phyloP scores from a whole-genome alignment of 2,797 vertebrate genomes.

The Rallus crepitans region DNA sequence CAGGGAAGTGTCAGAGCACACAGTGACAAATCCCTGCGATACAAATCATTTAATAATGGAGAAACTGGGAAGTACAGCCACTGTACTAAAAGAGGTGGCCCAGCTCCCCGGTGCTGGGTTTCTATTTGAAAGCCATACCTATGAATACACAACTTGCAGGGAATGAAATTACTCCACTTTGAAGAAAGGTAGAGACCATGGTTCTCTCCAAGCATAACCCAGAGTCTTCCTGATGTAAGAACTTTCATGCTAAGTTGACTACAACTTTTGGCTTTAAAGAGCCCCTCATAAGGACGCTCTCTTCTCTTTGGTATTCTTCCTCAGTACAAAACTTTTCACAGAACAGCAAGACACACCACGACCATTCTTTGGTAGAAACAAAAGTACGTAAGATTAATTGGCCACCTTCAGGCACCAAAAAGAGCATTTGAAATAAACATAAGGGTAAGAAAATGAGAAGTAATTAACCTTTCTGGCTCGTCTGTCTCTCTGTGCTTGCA shows the following conservation, averaged over 20 bases:
- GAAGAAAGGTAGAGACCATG: background rate
- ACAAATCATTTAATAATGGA: background rate
- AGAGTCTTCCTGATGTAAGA: background rate
- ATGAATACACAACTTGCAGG: background rate
- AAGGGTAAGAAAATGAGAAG: slow-evolving; percentile 61
- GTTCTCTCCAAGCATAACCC: background rate
- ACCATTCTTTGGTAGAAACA: slow-evolving; percentile 19
- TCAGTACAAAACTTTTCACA: background rate
- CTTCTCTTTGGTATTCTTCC: background rate
- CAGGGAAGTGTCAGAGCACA: background rate
- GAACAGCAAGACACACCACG: background rate
- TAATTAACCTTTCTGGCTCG: slow-evolving; percentile 65
- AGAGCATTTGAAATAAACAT: slow-evolving; percentile 69
- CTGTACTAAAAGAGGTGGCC: background rate
- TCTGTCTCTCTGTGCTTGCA: slow-evolving; percentile 17
- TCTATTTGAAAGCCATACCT: background rate
- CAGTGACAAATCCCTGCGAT: background rate
- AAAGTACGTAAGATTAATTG: slow-evolving; percentile 51
- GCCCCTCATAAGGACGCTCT: background rate
- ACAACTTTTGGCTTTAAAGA: background rate
- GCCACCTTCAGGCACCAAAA: slow-evolving; percentile 35
- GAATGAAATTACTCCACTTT: background rate
- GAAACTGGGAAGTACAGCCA: background rate
- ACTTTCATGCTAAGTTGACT: background rate
- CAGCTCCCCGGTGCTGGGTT: background rate